Evolutionary conservation across 2,797 vertebrate genomes (phyloP), one percentile per base, ranked within the genome.

Genomic region (Holocentrus rufus): DNA sequence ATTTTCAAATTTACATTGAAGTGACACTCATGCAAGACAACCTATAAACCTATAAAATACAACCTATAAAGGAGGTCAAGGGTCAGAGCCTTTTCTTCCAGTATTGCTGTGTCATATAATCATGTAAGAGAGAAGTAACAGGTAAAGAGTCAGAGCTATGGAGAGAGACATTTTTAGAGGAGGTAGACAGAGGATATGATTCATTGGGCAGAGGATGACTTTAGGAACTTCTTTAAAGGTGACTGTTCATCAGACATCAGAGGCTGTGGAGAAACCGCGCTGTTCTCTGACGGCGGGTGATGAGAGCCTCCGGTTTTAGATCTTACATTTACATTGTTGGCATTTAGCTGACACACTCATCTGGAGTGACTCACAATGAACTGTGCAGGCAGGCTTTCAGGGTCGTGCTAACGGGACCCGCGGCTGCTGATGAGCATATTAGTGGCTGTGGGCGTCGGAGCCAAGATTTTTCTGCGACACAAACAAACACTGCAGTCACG

Each of bases 321-420:
- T 39, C 9, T 10, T 39, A 10, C 36, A 62, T 88, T 86, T 79
- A 73, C 82, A 84, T 86, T 86, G 72, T 58, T 83, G 69, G 56
- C 59, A 69, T 83, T 86, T 58, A 63, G 63, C n/a, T n/a, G 59
- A 62, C 75, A 69, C 15, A 68, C 66, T 74, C 74, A 78, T 77
- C 74, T 71, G 59, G 57, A 57, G 55, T 11, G 55, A 46, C 50
- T 64, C 56, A 36, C 76, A 65, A 71, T 85, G 74, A 63, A 69
- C 74, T 53, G 54, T 85, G 72, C 60, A 73, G 76, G 62, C 74
- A 68, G 65, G 65, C 60, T 60, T 50, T 74, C 56, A 36, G 71
- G 27, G 55, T 75, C 20, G 72, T 42, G 64, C 72, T 39, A 39
- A 47, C 72, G 61, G 76, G 66, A 57, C 68, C 56, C 42, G 23